Evolutionary conservation across 2,888 invertebrate species (phyloP), one percentile per base, ranked within the genome.

Genomic region (Hesperia comma): DNA sequence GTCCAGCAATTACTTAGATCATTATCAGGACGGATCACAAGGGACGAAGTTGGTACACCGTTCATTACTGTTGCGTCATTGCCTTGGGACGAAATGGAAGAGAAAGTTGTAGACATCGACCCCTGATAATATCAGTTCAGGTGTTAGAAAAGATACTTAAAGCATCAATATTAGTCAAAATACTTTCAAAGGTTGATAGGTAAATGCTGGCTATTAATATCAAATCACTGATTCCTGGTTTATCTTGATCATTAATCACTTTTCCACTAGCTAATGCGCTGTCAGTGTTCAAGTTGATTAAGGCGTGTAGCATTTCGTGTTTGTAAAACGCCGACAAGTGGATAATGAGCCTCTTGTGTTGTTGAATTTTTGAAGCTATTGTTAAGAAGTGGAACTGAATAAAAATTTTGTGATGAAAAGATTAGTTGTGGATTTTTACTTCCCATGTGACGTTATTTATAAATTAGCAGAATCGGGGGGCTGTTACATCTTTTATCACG

Each of bases 1-100:
- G 74, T 78, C 82, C 80, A 79, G 79, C 79, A 85, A 87, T 87
- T 86, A 87, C 80, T 80, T 72, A 75, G 76, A 81, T 82, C 78
- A 78, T 78, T 78, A 77, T 75, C 75, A 75, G 72, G 72, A 73
- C 71, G 74, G 73, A 74, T 75, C 72, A 77, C 78, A 72, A 67
- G 68, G 75, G 78, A 74, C 69, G 78, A 71, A 71, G 73, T 73
- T 74, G 77, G 78, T 75, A 77, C 77, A 77, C 75, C 70, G 63
- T 61, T 70, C 70, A 73, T 75, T 67, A 69, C 56, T 63, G 63
- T 74, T 76, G 75, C 73, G 74, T 84, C 81, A 82, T 74, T 57
- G 51, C 32, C 62, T 61, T 70, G 68, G 72, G 77, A 70, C 14
- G 51, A 26, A 26, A 51, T 51, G 51, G 68, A 75, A 76, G 83